A percentile compares a stretch with the other conserved stretches of the same genome.
These are phyloP conservation scores for Crotalus viridis DNA, from an alignment of 2,113 vertebrate species.

Conservation along the genomic window DNA sequence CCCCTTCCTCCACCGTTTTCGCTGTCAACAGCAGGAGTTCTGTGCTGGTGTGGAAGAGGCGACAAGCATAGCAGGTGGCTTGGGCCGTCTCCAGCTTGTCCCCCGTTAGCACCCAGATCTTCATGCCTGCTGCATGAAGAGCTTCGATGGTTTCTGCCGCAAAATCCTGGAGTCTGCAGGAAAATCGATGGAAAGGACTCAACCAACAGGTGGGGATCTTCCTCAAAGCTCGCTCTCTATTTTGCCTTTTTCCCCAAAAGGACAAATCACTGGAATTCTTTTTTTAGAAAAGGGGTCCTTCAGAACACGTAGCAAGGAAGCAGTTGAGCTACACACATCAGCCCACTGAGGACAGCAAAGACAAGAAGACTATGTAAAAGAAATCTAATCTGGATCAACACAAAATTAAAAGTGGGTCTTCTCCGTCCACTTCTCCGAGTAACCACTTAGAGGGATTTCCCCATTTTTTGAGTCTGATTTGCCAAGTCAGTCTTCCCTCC, in stretches of 20 bases:
- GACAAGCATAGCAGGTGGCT: slow-evolving; percentile 93
- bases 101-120: slow-evolving; percentile 95
- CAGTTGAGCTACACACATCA: neutral
- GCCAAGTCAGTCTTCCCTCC: neutral
- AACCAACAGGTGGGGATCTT: neutral
- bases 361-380: neutral
- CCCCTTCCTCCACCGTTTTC: slow-evolving; percentile 76
- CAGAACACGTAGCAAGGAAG: neutral
- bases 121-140: slow-evolving; percentile 90
- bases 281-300: neutral
- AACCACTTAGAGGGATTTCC: neutral
- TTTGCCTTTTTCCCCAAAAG: neutral
- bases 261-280: neutral
- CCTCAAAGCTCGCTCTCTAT: neutral
- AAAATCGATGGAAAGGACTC: neutral
- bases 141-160: slow-evolving; percentile 93
- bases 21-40: slow-evolving; percentile 91
- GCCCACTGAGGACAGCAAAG: neutral
- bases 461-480: neutral
- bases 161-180: slow-evolving; percentile 87
- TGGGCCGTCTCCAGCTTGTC: slow-evolving; percentile 99
- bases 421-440: neutral
- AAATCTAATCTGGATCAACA: neutral
- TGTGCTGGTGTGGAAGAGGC: slow-evolving; percentile 88
- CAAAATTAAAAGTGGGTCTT: neutral